Percentiles rank a stretch among this genome's conserved stretches.
These are phyloP conservation scores for Bradypodion pumilum DNA, from an alignment of 2,797 vertebrate genomes.

Conservation along the genomic window DNA sequence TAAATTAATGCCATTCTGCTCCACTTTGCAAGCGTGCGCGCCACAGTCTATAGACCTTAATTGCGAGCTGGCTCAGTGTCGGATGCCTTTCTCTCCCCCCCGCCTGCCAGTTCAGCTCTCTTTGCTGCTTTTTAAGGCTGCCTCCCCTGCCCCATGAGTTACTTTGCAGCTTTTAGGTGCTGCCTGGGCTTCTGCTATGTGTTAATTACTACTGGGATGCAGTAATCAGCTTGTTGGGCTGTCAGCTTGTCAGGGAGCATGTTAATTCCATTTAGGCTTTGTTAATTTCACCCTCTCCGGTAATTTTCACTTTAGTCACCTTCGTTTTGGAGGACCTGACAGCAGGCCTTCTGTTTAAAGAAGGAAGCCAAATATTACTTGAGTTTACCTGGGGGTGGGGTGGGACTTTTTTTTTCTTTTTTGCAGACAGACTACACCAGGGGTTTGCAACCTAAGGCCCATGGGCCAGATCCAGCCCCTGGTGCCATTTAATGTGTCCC, in stretches of 20 bases:
- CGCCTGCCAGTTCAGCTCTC: neutral
- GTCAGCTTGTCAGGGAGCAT: constrained; percentile 45
- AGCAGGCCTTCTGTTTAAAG: constrained; percentile 11
- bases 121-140: constrained; percentile 10
- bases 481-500: no score
- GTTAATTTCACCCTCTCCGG: constrained; percentile 43
- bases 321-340: constrained; percentile 29
- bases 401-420: no score
- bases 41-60: constrained; percentile 17
- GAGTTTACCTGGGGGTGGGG: neutral
- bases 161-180: constrained; percentile 33
- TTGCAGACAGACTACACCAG: no score
- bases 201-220: constrained; percentile 46
- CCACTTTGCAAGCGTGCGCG: neutral
- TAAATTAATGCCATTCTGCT: constrained; percentile 6
- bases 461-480: no score
- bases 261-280: constrained; percentile 48
- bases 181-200: constrained; percentile 31
- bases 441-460: no score
- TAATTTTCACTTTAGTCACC: constrained; percentile 43
- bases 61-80: constrained; percentile 11
- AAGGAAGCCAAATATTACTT: neutral
- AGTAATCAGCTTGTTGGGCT: constrained; percentile 45
- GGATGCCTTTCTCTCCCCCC: no score
- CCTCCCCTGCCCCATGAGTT: neutral